Percentiles rank a stretch among this genome's conserved stretches.
Conservation (phyloP, 2,113 vertebrate species). For the Mionectes macconnelli region DNA sequence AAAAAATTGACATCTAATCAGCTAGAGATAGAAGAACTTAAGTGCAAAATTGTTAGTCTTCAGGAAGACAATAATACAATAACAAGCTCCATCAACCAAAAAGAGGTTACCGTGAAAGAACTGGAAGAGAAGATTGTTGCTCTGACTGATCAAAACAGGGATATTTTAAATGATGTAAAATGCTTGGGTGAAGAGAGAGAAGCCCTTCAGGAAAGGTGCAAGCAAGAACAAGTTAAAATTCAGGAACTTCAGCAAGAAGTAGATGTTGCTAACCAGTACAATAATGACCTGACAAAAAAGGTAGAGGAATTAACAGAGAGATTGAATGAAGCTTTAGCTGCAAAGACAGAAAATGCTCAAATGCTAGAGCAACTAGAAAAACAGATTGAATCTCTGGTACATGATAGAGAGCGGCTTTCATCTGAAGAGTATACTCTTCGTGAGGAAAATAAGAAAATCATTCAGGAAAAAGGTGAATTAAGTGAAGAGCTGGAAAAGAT, state of each 20-base stretch:
- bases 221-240: constrained; percentile 45
- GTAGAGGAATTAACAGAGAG: constrained; percentile 68
- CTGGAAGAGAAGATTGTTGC: constrained; percentile 69
- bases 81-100: constrained; percentile 67
- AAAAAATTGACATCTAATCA: constrained; percentile 54
- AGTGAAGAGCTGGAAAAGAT: constrained; percentile 55
- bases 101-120: constrained; percentile 75
- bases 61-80: constrained; percentile 75
- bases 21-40: constrained; percentile 71
- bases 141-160: constrained; percentile 72
- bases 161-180: constrained; percentile 67
- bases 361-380: constrained; percentile 61
- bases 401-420: constrained; percentile 71
- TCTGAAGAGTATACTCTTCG: constrained; percentile 52
- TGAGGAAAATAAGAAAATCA: constrained; percentile 73
- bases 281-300: constrained; percentile 70
- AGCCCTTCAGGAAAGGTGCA: constrained; percentile 62
- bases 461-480: constrained; percentile 61
- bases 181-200: constrained; percentile 67
- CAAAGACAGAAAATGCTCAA: constrained; percentile 55
- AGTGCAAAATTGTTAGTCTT: constrained; percentile 70
- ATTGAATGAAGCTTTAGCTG: constrained; percentile 65
- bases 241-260: constrained; percentile 68
- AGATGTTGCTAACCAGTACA: constrained; percentile 64
- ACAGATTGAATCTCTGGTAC: constrained; percentile 67